Evolutionary conservation across 2,797 vertebrate genomes (phyloP).

Genomic region (Myotis findleyi): DNA sequence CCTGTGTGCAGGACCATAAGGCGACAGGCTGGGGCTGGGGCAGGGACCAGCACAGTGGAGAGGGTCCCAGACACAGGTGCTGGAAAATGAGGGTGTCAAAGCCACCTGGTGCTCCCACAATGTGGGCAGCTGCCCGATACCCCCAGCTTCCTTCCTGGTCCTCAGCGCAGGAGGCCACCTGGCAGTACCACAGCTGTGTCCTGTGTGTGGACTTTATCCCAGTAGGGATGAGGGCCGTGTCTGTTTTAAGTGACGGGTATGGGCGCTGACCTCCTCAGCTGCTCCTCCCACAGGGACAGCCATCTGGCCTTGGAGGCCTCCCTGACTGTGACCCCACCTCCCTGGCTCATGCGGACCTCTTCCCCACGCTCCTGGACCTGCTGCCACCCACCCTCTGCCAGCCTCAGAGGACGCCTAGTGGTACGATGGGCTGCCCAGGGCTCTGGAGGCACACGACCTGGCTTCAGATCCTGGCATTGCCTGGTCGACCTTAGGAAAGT

Average conservation of each 20-base stretch:
- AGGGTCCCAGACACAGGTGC: neutral
- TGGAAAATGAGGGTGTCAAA: neutral
- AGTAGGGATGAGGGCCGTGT: neutral
- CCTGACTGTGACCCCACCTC: neutral
- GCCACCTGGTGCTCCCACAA: neutral
- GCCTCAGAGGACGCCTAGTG: neutral
- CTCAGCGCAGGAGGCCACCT: neutral
- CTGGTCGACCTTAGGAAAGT: constrained; percentile 7
- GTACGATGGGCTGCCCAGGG: neutral
- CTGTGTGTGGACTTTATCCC: neutral
- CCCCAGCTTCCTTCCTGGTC: neutral
- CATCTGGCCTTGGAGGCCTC: neutral
- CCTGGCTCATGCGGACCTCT: neutral
- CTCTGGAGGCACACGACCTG: neutral
- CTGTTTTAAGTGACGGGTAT: neutral
- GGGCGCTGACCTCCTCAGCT: too few species aligned
- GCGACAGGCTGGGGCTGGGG: neutral
- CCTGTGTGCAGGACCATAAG: neutral
- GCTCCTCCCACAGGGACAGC: neutral
- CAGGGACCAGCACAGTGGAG: neutral
- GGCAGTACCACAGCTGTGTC: neutral
- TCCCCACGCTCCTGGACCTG: neutral
- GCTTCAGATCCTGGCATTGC: neutral
- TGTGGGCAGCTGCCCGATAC: neutral
- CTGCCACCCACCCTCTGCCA: neutral